phyloP scores from a whole-genome alignment of 1,140 invertebrate species.

The Sycophila sp. region DNA sequence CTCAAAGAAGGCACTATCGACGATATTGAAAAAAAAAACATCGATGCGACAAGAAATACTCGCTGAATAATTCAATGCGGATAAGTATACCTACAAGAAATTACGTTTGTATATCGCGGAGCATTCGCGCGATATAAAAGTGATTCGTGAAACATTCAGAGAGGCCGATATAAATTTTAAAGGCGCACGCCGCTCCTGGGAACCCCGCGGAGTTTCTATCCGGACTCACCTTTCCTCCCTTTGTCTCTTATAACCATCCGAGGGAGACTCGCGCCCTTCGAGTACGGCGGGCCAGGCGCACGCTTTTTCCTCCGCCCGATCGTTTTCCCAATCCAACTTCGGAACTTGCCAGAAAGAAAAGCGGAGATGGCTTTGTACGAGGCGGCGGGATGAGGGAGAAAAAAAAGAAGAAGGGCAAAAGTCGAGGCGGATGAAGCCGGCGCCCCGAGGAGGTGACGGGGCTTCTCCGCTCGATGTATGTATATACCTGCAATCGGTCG shows the following conservation, averaged over 20 bases:
- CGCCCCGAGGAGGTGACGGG: background rate
- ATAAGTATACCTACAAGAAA: background rate
- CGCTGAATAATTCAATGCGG: background rate
- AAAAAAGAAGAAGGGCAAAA: slow-evolving; percentile 5
- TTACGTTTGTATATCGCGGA: background rate
- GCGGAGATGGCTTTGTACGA: background rate
- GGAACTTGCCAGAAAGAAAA: background rate
- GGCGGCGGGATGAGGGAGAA: background rate
- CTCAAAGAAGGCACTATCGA: too few species aligned
- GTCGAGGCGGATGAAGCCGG: background rate
- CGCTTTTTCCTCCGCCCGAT: slow-evolving; percentile 7
- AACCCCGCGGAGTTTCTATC: slow-evolving; percentile 13
- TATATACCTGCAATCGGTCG: slow-evolving; percentile 1
- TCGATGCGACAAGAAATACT: too few species aligned
- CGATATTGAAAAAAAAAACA: too few species aligned
- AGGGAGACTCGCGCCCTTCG: too few species aligned
- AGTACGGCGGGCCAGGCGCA: too few species aligned
- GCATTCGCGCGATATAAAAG: background rate
- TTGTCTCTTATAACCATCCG: too few species aligned
- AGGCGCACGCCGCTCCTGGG: background rate
- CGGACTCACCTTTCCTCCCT: background rate
- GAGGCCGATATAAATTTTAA: slow-evolving; percentile 13
- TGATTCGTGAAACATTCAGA: background rate
- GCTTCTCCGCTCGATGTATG: too few species aligned
- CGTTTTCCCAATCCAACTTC: slow-evolving; percentile 22